Base-by-base conservation (phyloP, 2,888 invertebrate species). In the Halictus ligatus region DNA sequence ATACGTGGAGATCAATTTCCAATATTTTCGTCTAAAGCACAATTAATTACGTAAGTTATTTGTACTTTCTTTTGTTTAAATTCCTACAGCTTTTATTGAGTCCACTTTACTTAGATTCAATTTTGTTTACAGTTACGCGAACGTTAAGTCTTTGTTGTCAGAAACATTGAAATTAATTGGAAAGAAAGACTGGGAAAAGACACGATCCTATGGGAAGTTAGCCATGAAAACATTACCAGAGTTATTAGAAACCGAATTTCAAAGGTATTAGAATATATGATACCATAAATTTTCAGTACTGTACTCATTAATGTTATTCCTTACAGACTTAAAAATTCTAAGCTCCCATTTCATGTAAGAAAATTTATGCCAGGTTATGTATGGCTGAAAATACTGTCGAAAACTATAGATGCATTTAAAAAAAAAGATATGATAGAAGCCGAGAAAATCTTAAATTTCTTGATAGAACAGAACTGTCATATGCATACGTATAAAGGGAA, bases 341-440 rank as follows among this genome's bases (percentile, higher is more conserved):
- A 0, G 0, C 76, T 95, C 46, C 95, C 95, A 21, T 71, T 80
- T 8, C 93, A 95, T 75, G 84, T 95, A 0, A 85, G 83, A 43
- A 90, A 88, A 35, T 95, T 93, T 81, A 88, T 88, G 25, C 91
- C 92, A 8, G 90, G 89, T 54, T 92, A 93, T 73, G 35, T 86
- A 0, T 95, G 94, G 94, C 81, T 91, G 0, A 95, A 95, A 91
- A 88, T 94, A 72, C 80, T 95, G n/a, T 92, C 89, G 69, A 89
- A 81, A n/a, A 93, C 92, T 46, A 78, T 95, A n/a, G 92, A 93
- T 4, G 92, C 93, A 18, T 94, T 94, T 76, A 95, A 94, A 85
- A 95, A 94, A 74, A 69, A 85, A 7, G 88, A 92, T 18, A 92
- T 84, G 0, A 88, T 91, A 6, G 81, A 75, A 15, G 93, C 92